Evolutionary conservation across 2,113 vertebrate genomes (phyloP), one percentile per base, ranked within the genome.

Genomic region (Etheostoma cragini): DNA sequence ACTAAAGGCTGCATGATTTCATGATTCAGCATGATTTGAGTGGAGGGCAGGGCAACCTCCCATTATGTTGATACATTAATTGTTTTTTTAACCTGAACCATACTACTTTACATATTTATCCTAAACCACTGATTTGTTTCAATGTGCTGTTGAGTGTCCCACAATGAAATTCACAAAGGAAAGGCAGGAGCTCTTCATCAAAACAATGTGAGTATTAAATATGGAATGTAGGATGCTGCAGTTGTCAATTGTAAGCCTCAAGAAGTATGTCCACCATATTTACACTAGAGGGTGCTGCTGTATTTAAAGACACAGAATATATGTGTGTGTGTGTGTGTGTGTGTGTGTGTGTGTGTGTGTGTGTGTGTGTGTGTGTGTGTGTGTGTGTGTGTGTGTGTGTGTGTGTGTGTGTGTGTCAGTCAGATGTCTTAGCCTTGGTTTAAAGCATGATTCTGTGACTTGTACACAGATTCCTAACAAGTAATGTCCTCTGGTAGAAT

Each of bases 251-350:
- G 50, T 19, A 38, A 38, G 35, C 19, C n/a, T 3, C 1, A 13
- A 75, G 56, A 14, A 1, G 30, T 52, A 3, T 49, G 14, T 76
- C 17, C 21, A 42, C 13, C 12, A 19, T 54, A 46, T 72, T 12
- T 53, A 30, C 89, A 83, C 72, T 66, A 87, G 91, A 86, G 50
- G 65, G 78, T 1, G 62, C 72, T 83, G 61, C n/a, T 49, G 46
- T 6, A 72, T 78, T 33, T 64, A 42, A 72, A 57, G 12, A 76
- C n/a, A 67, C 21, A 26, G 15, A 14, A 4, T 7, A 15, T 26
- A 33, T 1, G 5, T 8, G 5, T 30, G 0, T 54, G 16, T 58
- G 21, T 19, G 22, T 0, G 15, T 50, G 35, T 8, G 0, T 10
- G 26, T 2, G 8, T 4, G 21, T 21, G 26, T 53, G 30, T 54